Percentiles rank a stretch among this genome's conserved stretches.
Evolutionary conservation across 2,797 vertebrate genomes (phyloP).

Genomic region (Semotilus atromaculatus): DNA sequence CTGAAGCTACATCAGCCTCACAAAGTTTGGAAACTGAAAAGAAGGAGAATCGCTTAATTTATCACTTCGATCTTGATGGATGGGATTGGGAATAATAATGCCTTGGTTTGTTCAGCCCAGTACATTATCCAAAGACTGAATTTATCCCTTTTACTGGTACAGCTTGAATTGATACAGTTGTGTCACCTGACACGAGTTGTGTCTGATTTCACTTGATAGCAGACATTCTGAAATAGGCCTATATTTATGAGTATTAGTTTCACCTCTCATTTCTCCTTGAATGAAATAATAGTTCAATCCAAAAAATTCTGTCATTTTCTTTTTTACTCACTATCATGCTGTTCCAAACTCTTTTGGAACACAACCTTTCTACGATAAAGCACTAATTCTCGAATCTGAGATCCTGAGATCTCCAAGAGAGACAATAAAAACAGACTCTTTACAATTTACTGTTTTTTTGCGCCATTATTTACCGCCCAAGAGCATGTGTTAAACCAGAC

Average conservation of each 20-base stretch:
- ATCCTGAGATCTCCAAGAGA: too few species aligned
- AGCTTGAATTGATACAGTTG: not conserved
- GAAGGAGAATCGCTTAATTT: not conserved
- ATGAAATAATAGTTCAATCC: not conserved
- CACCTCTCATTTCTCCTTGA: not conserved
- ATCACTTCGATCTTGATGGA: not conserved
- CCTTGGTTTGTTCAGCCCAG: not conserved
- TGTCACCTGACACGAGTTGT: not conserved
- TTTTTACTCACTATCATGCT: not conserved
- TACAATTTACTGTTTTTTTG: not conserved
- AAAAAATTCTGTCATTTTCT: not conserved
- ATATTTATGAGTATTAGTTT: conserved; percentile 5
- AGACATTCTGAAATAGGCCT: not conserved
- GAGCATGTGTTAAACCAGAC: too few species aligned
- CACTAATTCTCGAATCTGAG: not conserved
- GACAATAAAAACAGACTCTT: not conserved
- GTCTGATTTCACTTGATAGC: not conserved
- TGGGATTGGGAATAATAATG: not conserved
- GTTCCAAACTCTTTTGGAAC: not conserved
- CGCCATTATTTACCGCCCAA: too few species aligned
- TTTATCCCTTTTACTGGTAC: not conserved
- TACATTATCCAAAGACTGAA: not conserved
- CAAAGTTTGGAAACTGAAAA: not conserved
- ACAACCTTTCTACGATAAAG: too few species aligned
- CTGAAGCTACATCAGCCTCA: not conserved